These are phyloP conservation scores for Cottus gobio DNA, from an alignment of 2,113 vertebrate genomes.

Conservation along the genomic window DNA sequence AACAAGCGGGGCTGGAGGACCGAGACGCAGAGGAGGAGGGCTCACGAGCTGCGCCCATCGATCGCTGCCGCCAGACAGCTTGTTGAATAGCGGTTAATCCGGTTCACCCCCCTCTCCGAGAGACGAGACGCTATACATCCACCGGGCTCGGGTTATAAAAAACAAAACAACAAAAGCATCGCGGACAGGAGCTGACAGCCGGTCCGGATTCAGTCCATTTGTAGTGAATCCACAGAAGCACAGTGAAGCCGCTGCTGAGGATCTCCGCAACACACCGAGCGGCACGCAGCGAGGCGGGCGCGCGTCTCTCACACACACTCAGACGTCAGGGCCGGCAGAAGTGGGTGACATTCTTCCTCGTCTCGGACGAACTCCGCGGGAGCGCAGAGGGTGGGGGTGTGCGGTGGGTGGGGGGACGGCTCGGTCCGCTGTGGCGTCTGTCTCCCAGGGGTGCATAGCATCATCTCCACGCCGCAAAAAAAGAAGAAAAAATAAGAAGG, in stretches of 20 bases:
- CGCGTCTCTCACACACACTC: conserved; percentile 24
- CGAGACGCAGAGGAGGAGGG: conserved; percentile 54
- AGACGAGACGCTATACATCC: conserved; percentile 47
- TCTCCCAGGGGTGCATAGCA: conserved; percentile 66
- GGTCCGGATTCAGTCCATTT: conserved; percentile 43
- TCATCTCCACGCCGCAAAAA: conserved; percentile 54
- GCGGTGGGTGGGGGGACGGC: background rate
- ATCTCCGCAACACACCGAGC: conserved; percentile 13
- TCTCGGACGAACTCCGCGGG: conserved; percentile 61
- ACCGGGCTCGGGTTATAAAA: conserved; percentile 29
- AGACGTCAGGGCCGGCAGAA: conserved; percentile 70
- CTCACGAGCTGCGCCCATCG: conserved; percentile 73
- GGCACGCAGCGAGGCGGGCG: background rate
- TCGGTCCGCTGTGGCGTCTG: conserved; percentile 52
- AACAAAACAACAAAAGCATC: background rate
- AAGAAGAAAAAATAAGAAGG: background rate
- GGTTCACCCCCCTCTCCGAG: conserved; percentile 2
- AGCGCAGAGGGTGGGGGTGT: conserved; percentile 7
- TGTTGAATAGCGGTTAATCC: conserved; percentile 71
- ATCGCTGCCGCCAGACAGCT: conserved; percentile 65
- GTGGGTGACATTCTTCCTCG: conserved; percentile 76
- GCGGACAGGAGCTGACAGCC: conserved; percentile 16
- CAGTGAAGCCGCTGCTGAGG: conserved; percentile 16
- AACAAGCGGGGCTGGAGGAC: conserved; percentile 72
- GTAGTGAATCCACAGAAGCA: conserved; percentile 38